Base-by-base conservation (phyloP, 2,888 invertebrate genomes). In the Omphaloscelis lunosa region DNA sequence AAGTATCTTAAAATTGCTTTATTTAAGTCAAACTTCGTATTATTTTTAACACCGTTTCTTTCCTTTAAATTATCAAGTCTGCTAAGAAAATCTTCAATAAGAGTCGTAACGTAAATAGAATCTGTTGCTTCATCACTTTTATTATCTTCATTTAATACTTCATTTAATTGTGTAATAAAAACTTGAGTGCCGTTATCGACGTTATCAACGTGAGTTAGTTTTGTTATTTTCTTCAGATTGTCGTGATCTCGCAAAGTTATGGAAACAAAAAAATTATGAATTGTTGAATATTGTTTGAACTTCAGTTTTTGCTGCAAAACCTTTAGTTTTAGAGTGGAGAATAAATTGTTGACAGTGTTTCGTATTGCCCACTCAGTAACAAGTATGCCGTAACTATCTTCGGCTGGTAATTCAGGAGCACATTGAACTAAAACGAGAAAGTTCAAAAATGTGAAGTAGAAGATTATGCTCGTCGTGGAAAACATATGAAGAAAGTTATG, bases 191-290 rank as follows among this genome's bases (percentile, higher is more conserved):
- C 89, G 79, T 90, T 91, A 82, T 86, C 88, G 62, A 85, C 75
- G 83, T 74, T 88, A 89, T 87, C 80, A 58, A 86, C 87, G 89
- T 89, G 91, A 20, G 91, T 91, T 71, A 92, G 75, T 84, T 85
- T 89, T 9, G 82, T 84, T 66, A 95, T 90, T 89, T 91, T 85
- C 73, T 91, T 91, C 58, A 94, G 86, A 78, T 83, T 90, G 29
- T 90, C 81, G 75, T 92, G 88, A 80, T 93, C 91, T 86, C 90
- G 89, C 41, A 91, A 80, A 68, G 93, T 91, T 29, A 93, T 84
- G 41, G 92, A 90, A 27, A 89, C 86, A 71, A 95, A 93, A 82
- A 90, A 93, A 61, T 93, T 92, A 80, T 94, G 93, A 74, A 94
- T 88, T 39, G 83, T 85, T 4, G 91, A 88, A 84, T 91, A 93